Conservation (phyloP, 2,113 vertebrate genomes). For the Crotalus horridus region DNA sequence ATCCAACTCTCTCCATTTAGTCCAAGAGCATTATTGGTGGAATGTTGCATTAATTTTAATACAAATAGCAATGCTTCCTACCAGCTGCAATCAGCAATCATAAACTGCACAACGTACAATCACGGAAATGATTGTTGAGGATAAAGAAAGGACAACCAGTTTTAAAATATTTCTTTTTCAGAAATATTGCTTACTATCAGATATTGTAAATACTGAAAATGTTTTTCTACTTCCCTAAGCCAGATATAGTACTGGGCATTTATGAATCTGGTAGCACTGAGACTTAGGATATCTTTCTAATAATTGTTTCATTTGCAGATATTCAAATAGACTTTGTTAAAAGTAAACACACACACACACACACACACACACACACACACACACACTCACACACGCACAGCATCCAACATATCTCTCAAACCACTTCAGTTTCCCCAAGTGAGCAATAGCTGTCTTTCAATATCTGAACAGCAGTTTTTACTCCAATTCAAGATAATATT, state of each 20-base stretch:
- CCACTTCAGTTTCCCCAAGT: not conserved
- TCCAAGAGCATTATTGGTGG: not conserved
- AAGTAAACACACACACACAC: not conserved
- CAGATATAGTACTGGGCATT: not conserved
- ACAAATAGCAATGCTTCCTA: not conserved
- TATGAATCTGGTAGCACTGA: not conserved
- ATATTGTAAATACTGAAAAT: not conserved
- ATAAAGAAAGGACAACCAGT: no score
- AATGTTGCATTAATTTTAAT: not conserved
- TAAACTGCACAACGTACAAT: not conserved
- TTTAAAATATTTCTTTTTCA: not conserved
- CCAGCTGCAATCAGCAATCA: not conserved
- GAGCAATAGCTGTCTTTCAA: not conserved
- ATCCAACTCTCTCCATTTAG: slow-evolving; percentile 14
- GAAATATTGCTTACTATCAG: not conserved
- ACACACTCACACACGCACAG: not conserved
- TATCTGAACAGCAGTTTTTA: not conserved
- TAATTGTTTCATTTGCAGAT: not conserved
- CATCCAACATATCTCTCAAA: not conserved
- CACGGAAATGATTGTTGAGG: not conserved
- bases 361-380: not conserved
- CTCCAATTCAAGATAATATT: not conserved
- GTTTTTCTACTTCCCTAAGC: not conserved
- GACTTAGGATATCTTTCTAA: not conserved
- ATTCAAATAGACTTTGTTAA: not conserved